Evolutionary conservation across 1,140 invertebrate species (phyloP).

Genomic region (Heliothis subflexa): DNA sequence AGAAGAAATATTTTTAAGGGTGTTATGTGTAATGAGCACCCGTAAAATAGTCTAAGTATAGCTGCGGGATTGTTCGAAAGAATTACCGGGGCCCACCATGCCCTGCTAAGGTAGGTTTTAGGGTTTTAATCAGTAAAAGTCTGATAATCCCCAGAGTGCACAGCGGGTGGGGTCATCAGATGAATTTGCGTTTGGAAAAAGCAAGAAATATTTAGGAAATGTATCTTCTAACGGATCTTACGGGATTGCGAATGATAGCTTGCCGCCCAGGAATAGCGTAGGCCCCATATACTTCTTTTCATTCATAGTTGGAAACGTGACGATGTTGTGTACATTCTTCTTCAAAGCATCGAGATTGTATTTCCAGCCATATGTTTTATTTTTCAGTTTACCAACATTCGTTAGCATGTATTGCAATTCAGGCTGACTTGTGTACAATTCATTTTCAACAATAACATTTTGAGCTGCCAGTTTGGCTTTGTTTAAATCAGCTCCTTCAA

Average conservation of each 20-base stretch:
- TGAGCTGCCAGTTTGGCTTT: constrained; percentile 87
- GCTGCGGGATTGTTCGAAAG: too few species aligned
- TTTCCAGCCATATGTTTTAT: constrained; percentile 66
- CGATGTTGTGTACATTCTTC: constrained; percentile 83
- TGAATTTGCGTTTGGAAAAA: too few species aligned
- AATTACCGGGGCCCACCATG: too few species aligned
- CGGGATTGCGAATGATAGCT: constrained; percentile 89
- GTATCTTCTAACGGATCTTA: constrained; percentile 67
- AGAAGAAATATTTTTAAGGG: too few species aligned
- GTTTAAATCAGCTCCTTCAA: constrained; percentile 69
- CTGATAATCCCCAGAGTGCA: too few species aligned
- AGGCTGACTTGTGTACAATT: constrained; percentile 50
- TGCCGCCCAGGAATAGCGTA: constrained; percentile 91
- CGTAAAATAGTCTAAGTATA: too few species aligned
- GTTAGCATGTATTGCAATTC: constrained; percentile 62
- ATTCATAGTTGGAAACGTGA: constrained; percentile 86
- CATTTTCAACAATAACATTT: constrained; percentile 61
- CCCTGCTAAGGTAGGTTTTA: too few species aligned
- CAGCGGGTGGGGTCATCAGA: too few species aligned
- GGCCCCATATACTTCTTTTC: constrained; percentile 86
- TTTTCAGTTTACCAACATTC: constrained; percentile 61
- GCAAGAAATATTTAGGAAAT: too few species aligned
- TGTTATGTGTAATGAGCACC: too few species aligned
- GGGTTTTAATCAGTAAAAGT: too few species aligned
- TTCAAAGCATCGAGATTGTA: constrained; percentile 66